Evolutionary conservation across 2,113 vertebrate species (phyloP), one percentile per base, ranked within the genome.

Genomic region (Paracanthobrama guichenoti): DNA sequence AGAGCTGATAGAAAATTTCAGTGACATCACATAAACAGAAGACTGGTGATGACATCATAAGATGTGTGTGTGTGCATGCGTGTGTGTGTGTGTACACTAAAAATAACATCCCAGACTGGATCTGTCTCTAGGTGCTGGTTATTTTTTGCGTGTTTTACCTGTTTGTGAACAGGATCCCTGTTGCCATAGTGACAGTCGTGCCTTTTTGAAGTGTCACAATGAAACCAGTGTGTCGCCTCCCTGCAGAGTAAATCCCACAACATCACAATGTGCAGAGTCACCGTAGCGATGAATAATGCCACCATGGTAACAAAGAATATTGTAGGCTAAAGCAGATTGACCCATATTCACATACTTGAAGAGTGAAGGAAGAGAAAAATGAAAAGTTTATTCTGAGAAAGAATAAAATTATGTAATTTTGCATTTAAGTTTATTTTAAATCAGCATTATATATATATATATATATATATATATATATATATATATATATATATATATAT

Each of bases 101-200:
- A 73, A 31, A 75, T 31, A 75, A 75, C 71, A 73, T 11, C 13
- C 16, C 73, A 48, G 72, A 53, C 26, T 26, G 59, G 12, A 26
- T 67, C 46, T 4, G 66, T 69, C 35, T 42, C 31, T 24, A 24
- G 57, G 11, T 31, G 14, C 14, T 16, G n/a, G 14, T 53, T 50
- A 28, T 48, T 53, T 48, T 59, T 11, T 39, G 7, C 53, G 26
- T 76, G 26, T 16, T 59, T 42, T 75, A 53, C 72, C 46, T 31
- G 66, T 69, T 22, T 69, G 31, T 39, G 48, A 66, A 85, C 79
- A 76, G 79, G 31, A 35, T 69, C 46, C 62, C 44, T 86, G 79
- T 86, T 82, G 46, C 79, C 84, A 86, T 86, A 53, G 84, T 86
- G 66, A 82, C 79, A 59, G 35, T 10, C 20, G 18, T 35, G 79